phyloP scores from a whole-genome alignment of 2,888 invertebrate genomes.

The Cancer borealis region DNA sequence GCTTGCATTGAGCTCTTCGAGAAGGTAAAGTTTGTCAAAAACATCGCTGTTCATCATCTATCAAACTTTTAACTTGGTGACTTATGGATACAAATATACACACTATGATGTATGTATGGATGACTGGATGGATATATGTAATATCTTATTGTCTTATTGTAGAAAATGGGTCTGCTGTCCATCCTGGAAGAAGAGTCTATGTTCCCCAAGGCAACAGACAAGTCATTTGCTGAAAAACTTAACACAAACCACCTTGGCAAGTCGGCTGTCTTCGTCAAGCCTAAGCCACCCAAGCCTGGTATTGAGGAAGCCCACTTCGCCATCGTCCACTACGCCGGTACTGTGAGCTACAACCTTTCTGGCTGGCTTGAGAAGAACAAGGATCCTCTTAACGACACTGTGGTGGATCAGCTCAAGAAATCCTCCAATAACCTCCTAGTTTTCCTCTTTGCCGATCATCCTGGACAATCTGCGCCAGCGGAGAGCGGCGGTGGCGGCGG shows the following conservation, averaged over 20 bases:
- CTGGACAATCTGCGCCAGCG: constrained; percentile 60
- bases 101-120: constrained; percentile 4
- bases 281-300: constrained; percentile 81
- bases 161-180: constrained; percentile 81
- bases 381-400: constrained; percentile 84
- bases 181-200: constrained; percentile 84
- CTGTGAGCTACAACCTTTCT: constrained; percentile 97
- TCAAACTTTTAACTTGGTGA: not conserved
- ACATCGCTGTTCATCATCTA: constrained; percentile 65
- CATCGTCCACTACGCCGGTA: constrained; percentile 83
- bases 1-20: constrained; percentile 99
- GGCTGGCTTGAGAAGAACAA: constrained; percentile 84
- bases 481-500: constrained; percentile 83
- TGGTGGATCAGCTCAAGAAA: constrained; percentile 80
- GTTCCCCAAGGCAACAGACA: constrained; percentile 83
- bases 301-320: constrained; percentile 83
- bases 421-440: constrained; percentile 79
- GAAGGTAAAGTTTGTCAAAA: constrained; percentile 95
- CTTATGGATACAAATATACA: not conserved
- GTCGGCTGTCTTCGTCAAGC: constrained; percentile 81
- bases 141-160: not conserved
- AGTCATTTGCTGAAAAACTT: constrained; percentile 82
- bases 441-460: constrained; percentile 79
- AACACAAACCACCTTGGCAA: constrained; percentile 83
- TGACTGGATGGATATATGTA: not conserved